Conservation (phyloP, 2,113 vertebrate species). For the Pagrus major region DNA sequence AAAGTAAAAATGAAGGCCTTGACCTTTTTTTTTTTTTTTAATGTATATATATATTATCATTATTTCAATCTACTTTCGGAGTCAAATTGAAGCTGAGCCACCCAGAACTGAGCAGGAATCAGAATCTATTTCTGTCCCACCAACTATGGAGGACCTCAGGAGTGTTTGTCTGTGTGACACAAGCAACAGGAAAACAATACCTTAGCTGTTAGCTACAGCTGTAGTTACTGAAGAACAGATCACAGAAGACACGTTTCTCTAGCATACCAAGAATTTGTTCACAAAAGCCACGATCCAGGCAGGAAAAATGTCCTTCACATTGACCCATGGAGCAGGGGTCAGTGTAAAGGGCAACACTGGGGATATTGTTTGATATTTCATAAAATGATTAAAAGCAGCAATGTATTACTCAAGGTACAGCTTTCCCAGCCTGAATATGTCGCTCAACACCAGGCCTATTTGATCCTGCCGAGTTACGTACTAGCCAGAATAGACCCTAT, state of each 20-base stretch:
- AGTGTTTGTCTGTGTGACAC: slow-evolving; percentile 53
- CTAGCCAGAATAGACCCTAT: too few species aligned
- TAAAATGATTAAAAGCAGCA: background rate
- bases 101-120: background rate
- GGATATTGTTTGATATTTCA: background rate
- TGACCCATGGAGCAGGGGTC: background rate
- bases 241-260: background rate
- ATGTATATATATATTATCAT: background rate
- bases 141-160: slow-evolving; percentile 29
- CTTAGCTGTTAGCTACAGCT: slow-evolving; percentile 60
- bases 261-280: background rate
- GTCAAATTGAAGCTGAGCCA: background rate
- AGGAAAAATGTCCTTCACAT: background rate
- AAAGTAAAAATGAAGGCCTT: slow-evolving; percentile 2
- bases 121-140: slow-evolving; percentile 45
- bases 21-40: background rate
- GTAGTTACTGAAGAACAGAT: slow-evolving; percentile 22
- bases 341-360: background rate
- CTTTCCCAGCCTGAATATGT: background rate
- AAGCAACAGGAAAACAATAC: slow-evolving; percentile 67
- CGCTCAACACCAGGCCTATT: background rate
- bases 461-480: background rate
- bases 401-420: background rate
- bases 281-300: background rate
- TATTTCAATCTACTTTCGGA: slow-evolving; percentile 23